Base-by-base conservation (phyloP, 1,140 invertebrate genomes). In the Drosophila jambulina region DNA sequence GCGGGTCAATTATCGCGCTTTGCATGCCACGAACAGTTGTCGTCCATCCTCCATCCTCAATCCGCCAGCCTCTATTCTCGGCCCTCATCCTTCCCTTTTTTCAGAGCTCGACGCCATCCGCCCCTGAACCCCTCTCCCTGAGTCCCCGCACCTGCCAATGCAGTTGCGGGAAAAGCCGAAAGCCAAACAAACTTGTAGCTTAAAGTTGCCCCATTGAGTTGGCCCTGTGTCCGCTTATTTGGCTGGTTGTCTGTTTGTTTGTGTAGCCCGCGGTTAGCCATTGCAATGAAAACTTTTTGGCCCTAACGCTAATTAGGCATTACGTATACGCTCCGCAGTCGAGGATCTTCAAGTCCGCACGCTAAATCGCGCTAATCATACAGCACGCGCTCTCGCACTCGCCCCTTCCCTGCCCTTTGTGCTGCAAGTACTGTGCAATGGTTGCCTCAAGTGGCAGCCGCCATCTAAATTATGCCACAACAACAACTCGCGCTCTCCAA, bases 1-100 rank as follows among this genome's bases (percentile, higher is more conserved):
- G 83, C 82, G 85, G 82, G 83, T 86, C 82, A 86, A 86, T 86
- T 86, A 86, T 86, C 83, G 75, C 83, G 82, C 82, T 82, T 82
- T 86, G 82, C 82, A 86, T 87, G 58, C 75, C 67, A 79, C 83
- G 70, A 82, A 68, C 82, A 67, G 80, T 78, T 80, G 78, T 68
- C 56, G 69, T 80, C 53, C 69, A 70, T 70, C 64, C 63, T 43
- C 63, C 34, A 53, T 54, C 40, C 40, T 23, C 34, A 36, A 59
- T 63, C 36, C 48, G 49, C 49, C 58, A 45, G 13, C 40, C 57
- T 56, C 60, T 27, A 32, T 27, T 25, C 34, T 13, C 19, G 17
- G 19, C 19, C 34, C 29, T 10, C 42, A 21, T 9, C n/a, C 32
- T 36, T 32, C 17, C 38, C n/a, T 36, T 38, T 42, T 46, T 23